Conservation (phyloP, 1,140 invertebrate genomes). For the Apocrypta bakeri region DNA sequence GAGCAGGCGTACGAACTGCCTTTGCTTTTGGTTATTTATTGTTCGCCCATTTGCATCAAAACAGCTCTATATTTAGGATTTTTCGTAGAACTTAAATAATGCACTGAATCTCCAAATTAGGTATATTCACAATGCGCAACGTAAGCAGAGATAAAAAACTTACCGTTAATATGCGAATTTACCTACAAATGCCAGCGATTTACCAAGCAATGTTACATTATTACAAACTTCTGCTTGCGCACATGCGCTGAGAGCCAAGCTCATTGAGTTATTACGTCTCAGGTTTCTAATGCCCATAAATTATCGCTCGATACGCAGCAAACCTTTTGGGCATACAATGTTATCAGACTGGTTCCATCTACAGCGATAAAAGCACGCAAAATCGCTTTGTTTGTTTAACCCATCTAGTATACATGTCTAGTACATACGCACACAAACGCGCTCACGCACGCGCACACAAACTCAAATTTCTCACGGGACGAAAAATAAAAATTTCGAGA, state of each 20-base stretch:
- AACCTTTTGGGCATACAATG: not conserved
- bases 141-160: not conserved
- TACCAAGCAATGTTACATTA: not conserved
- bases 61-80: not conserved
- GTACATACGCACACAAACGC: not conserved
- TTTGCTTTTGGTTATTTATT: slow-evolving; percentile 22
- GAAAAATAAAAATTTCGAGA: not conserved
- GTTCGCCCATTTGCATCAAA: not conserved
- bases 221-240: not conserved
- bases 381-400: not conserved
- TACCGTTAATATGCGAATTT: slow-evolving; percentile 12
- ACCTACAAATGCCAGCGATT: not conserved
- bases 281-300: not conserved
- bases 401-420: too few species aligned
- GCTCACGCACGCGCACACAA: too few species aligned
- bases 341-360: not conserved
- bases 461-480: too few species aligned
- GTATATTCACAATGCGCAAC: not conserved
- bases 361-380: not conserved
- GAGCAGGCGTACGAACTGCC: too few species aligned
- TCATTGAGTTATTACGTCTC: not conserved
- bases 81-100: not conserved
- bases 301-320: not conserved
- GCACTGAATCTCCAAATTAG: not conserved
- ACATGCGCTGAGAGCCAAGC: not conserved